Conservation (phyloP, 1,140 invertebrate species). For the Leptopilina clavipes region DNA sequence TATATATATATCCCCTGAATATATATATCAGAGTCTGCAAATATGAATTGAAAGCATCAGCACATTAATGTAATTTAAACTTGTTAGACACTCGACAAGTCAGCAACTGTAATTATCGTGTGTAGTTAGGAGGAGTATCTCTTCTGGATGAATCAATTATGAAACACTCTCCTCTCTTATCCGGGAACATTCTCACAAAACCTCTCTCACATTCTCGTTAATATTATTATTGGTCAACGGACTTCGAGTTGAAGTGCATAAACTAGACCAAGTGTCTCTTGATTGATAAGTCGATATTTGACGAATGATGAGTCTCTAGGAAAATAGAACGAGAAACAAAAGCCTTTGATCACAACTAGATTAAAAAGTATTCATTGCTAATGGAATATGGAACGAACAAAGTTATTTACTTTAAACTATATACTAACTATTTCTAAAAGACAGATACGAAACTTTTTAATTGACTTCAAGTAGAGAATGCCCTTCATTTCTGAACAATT, state of each 20-base stretch:
- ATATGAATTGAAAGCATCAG: conserved; percentile 24
- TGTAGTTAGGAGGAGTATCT: background rate
- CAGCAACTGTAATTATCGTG: conserved; percentile 40
- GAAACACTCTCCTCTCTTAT: conserved; percentile 43
- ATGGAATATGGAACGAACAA: background rate
- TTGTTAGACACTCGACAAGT: conserved; percentile 32
- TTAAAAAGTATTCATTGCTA: conserved; percentile 4
- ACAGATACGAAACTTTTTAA: no score
- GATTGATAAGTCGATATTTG: background rate
- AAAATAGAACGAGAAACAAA: background rate
- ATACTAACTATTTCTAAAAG: no score
- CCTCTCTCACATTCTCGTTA: conserved; percentile 40
- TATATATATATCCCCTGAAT: background rate
- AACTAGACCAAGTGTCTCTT: background rate
- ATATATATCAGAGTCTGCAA: no score
- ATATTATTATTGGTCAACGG: conserved; percentile 38
- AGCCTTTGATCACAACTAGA: background rate
- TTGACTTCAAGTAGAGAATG: no score
- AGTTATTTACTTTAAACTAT: no score
- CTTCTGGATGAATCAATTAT: conserved; percentile 46
- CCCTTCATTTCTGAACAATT: no score
- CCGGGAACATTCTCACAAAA: conserved; percentile 26
- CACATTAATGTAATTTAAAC: background rate
- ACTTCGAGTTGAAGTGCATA: background rate
- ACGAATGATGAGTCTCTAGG: background rate